These are phyloP conservation scores for Zaprionus lachaisei DNA, from an alignment of 1,140 invertebrate species.

Conservation along the genomic window DNA sequence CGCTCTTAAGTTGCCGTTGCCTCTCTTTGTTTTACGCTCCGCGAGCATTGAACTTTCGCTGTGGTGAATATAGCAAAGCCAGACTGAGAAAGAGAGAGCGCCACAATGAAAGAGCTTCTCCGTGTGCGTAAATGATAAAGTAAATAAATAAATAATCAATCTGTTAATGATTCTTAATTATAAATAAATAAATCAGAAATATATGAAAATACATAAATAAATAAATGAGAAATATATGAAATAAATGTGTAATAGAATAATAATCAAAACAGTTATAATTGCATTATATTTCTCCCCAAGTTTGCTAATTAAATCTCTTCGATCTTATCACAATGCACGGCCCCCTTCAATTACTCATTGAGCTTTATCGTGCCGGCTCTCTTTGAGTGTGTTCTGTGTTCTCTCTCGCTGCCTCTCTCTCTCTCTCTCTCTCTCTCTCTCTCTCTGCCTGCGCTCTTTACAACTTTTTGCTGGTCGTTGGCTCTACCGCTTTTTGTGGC, in stretches of 20 bases:
- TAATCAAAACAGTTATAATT: background rate
- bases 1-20: constrained; percentile 15
- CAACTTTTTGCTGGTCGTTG: constrained; percentile 35
- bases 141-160: background rate
- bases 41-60: constrained; percentile 68
- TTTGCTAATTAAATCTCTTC: background rate
- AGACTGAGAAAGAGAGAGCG: background rate
- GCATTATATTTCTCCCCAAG: background rate
- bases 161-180: background rate
- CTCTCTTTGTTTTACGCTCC: constrained; percentile 41
- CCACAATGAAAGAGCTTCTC: background rate
- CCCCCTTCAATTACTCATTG: constrained; percentile 29
- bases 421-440: background rate
- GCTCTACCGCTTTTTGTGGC: constrained; percentile 46
- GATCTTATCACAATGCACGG: constrained; percentile 30
- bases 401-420: constrained; percentile 21
- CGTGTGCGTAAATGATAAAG: too few relatives aligned
- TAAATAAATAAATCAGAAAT: background rate
- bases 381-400: background rate
- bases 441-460: constrained; percentile 10
- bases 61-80: constrained; percentile 30
- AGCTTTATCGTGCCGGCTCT: constrained; percentile 45
- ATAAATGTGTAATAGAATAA: background rate
- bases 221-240: background rate
- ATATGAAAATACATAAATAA: background rate